These are phyloP conservation scores for Amblyjoppa proteus DNA, from an alignment of 2,888 invertebrate genomes.

Conservation along the genomic window DNA sequence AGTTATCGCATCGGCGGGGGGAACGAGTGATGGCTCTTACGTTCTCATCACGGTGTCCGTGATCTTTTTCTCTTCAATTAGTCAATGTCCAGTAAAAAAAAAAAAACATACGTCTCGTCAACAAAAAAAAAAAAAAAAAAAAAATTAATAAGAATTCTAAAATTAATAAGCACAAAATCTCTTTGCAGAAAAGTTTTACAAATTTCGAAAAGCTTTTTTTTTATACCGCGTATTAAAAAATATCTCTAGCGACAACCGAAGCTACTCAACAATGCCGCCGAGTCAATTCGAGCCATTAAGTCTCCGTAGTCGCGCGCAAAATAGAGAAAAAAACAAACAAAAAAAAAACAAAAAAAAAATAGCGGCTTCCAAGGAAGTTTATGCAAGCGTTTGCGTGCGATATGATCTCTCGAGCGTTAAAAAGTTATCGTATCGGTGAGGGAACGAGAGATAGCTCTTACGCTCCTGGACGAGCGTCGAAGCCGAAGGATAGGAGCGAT, in stretches of 20 bases:
- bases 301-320: background rate
- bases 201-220: too few relatives aligned
- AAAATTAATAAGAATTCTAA: too few relatives aligned
- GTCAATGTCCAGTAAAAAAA: too few relatives aligned
- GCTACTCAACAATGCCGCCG: too few relatives aligned
- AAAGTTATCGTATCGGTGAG: slow-evolving; percentile 40
- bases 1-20: slow-evolving; percentile 34
- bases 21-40: slow-evolving; percentile 55
- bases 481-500: slow-evolving; percentile 80
- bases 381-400: background rate
- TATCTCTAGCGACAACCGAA: background rate
- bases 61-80: too few relatives aligned
- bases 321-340: background rate
- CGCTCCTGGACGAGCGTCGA: slow-evolving; percentile 64
- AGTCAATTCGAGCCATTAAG: too few relatives aligned
- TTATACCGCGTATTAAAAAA: background rate
- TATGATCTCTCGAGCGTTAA: slow-evolving; percentile 40
- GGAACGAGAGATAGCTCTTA: slow-evolving; percentile 51
- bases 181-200: too few relatives aligned
- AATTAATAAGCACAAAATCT: too few relatives aligned
- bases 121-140: too few relatives aligned
- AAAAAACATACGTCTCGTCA: too few relatives aligned
- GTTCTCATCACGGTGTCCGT: slow-evolving; percentile 25
- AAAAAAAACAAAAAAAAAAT: too few relatives aligned
- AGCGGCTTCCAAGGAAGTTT: background rate